These are phyloP conservation scores for Apostichopus parvimensis DNA, from an alignment of 35 echinoderm and acorn worm species.

Conservation along the genomic window DNA sequence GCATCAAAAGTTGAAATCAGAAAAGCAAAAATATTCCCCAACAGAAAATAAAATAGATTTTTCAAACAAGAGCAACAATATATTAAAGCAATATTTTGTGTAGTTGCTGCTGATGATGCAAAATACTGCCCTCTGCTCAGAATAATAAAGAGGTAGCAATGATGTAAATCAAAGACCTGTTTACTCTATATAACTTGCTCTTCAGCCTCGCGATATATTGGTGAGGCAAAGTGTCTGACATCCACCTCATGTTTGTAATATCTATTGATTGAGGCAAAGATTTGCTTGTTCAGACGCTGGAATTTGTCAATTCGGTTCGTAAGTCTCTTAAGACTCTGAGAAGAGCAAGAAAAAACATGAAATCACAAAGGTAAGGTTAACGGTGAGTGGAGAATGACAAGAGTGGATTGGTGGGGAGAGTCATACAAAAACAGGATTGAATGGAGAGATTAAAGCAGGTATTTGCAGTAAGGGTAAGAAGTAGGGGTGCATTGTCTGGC, in stretches of 20 bases:
- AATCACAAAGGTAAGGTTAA: neutral
- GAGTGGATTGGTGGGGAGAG: neutral
- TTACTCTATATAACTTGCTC: constrained; percentile 1
- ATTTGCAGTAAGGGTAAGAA: neutral
- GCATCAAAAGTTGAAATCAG: neutral
- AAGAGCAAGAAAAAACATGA: neutral
- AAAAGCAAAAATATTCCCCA: neutral
- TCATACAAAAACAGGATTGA: neutral
- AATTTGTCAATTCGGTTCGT: constrained; percentile 42
- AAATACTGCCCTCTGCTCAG: too few relatives aligned
- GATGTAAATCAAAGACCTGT: neutral
- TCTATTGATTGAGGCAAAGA: constrained; percentile 42
- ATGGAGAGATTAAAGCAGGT: neutral
- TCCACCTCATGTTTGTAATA: constrained; percentile 22
- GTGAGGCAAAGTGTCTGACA: constrained; percentile 26
- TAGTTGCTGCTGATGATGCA: too few relatives aligned
- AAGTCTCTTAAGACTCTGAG: constrained; percentile 27
- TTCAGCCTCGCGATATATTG: neutral
- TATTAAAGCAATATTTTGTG: neutral
- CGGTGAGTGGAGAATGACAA: too few relatives aligned
- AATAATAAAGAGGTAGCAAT: neutral
- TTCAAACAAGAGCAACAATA: neutral
- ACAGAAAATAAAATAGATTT: neutral
- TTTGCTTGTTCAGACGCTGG: constrained; percentile 49
- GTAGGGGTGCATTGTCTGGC: neutral